Evolutionary conservation across 2,888 invertebrate species (phyloP).

Genomic region (Dendrolimus houi): DNA sequence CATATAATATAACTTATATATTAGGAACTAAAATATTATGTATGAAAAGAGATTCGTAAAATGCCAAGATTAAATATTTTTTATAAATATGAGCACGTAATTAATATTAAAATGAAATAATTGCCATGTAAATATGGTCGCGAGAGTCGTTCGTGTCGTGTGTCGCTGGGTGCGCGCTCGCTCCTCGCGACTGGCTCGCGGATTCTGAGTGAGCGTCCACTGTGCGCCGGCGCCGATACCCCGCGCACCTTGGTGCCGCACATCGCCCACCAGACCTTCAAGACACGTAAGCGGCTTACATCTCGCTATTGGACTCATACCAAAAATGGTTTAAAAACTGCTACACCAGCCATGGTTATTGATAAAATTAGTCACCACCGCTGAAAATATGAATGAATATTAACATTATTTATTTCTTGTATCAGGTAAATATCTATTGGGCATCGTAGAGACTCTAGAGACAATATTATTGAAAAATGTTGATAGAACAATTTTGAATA

Average conservation of each 20-base stretch:
- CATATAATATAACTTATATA: conserved; percentile 36
- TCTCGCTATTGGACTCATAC: conserved; percentile 61
- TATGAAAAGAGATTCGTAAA: conserved; percentile 48
- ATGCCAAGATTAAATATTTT: conserved; percentile 48
- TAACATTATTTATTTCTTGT: neutral
- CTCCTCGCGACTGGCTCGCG: conserved; percentile 64
- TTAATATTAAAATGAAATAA: conserved; percentile 46
- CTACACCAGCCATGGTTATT: conserved; percentile 33
- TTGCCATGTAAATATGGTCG: conserved; percentile 59
- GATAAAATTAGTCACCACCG: conserved; percentile 31
- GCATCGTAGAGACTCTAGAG: too few relatives aligned
- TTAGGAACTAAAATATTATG: conserved; percentile 29
- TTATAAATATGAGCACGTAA: conserved; percentile 45
- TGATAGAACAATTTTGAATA: too few relatives aligned
- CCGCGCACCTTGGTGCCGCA: conserved; percentile 33
- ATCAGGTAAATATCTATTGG: too few relatives aligned
- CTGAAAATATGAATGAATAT: conserved; percentile 1
- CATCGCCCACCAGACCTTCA: conserved; percentile 60
- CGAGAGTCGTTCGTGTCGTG: conserved; percentile 72
- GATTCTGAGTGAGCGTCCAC: conserved; percentile 34
- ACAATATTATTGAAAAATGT: too few relatives aligned
- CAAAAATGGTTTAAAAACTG: conserved; percentile 64
- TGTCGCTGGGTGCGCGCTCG: conserved; percentile 62
- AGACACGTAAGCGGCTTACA: conserved; percentile 70
- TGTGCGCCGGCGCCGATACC: conserved; percentile 32